Evolutionary conservation across 2,888 invertebrate species (phyloP).

Genomic region (Monopis laevigella): DNA sequence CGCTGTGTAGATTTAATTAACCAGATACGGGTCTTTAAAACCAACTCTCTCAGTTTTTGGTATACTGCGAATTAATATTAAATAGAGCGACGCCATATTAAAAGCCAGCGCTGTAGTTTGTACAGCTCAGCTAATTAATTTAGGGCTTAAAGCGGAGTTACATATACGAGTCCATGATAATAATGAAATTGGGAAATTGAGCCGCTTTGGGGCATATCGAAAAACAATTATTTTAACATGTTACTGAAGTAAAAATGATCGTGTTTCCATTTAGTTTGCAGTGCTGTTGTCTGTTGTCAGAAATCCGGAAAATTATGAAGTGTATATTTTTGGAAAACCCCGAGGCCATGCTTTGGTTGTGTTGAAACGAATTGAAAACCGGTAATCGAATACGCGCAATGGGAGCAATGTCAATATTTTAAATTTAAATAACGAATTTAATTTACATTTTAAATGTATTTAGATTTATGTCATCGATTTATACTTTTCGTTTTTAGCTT

Average conservation of each 20-base stretch:
- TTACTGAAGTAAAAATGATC: slow-evolving; percentile 9
- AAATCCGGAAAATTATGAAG: slow-evolving; percentile 59
- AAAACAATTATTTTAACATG: slow-evolving; percentile 7
- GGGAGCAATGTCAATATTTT: slow-evolving; percentile 61
- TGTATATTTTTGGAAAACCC: slow-evolving; percentile 52
- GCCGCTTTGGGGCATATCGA: slow-evolving; percentile 1
- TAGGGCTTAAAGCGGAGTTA: neutral
- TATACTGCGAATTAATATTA: slow-evolving; percentile 58
- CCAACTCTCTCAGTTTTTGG: slow-evolving; percentile 56
- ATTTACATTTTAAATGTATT: slow-evolving; percentile 11
- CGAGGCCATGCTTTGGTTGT: slow-evolving; percentile 42
- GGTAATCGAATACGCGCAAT: slow-evolving; percentile 61
- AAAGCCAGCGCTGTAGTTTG: slow-evolving; percentile 13
- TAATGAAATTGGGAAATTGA: neutral
- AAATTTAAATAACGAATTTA: slow-evolving; percentile 53
- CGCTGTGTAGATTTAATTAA: slow-evolving; percentile 64
- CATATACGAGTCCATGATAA: too few relatives aligned
- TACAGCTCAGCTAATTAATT: slow-evolving; percentile 5
- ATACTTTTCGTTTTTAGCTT: too few relatives aligned
- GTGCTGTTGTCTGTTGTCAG: slow-evolving; percentile 53
- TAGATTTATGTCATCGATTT: slow-evolving; percentile 6
- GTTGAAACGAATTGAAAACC: slow-evolving; percentile 63
- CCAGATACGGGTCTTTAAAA: slow-evolving; percentile 63
- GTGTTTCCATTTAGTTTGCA: slow-evolving; percentile 42
- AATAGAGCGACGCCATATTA: slow-evolving; percentile 49